A percentile compares a stretch with the other conserved stretches of the same genome.
Conservation (phyloP, 1,140 invertebrate species). For the Drosophila murphyi region DNA sequence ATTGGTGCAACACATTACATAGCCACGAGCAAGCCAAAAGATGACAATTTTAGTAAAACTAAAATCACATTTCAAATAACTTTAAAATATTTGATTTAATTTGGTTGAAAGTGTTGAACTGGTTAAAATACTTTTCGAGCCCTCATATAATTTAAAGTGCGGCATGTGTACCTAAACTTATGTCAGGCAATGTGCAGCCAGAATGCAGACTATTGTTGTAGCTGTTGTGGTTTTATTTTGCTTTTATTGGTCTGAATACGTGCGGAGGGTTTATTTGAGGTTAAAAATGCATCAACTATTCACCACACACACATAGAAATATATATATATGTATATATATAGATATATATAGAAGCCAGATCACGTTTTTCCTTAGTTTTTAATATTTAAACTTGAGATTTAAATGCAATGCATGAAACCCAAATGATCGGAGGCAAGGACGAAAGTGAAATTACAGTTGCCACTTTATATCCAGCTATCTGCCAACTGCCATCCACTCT, state of each 20-base stretch:
- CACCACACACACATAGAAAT: slow-evolving; percentile 33
- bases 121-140: too few relatives aligned
- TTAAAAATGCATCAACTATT: slow-evolving; percentile 76
- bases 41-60: too few relatives aligned
- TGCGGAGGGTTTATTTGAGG: slow-evolving; percentile 55
- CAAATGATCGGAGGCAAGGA: slow-evolving; percentile 48
- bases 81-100: too few relatives aligned
- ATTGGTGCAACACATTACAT: too few relatives aligned
- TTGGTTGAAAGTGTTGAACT: too few relatives aligned
- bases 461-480: too few relatives aligned
- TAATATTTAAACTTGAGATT: slow-evolving; percentile 76
- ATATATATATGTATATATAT: slow-evolving; percentile 2
- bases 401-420: slow-evolving; percentile 71
- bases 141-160: not conserved
- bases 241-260: slow-evolving; percentile 32
- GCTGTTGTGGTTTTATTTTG: slow-evolving; percentile 16
- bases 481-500: too few relatives aligned
- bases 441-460: slow-evolving; percentile 42
- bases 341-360: slow-evolving; percentile 21
- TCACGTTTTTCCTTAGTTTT: slow-evolving; percentile 64
- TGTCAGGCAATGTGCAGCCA: slow-evolving; percentile 21
- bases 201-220: not conserved
- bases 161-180: slow-evolving; percentile 26
- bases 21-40: too few relatives aligned
- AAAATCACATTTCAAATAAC: too few relatives aligned